phyloP scores from a whole-genome alignment of 2,888 invertebrate species.

The Molanna angustata region DNA sequence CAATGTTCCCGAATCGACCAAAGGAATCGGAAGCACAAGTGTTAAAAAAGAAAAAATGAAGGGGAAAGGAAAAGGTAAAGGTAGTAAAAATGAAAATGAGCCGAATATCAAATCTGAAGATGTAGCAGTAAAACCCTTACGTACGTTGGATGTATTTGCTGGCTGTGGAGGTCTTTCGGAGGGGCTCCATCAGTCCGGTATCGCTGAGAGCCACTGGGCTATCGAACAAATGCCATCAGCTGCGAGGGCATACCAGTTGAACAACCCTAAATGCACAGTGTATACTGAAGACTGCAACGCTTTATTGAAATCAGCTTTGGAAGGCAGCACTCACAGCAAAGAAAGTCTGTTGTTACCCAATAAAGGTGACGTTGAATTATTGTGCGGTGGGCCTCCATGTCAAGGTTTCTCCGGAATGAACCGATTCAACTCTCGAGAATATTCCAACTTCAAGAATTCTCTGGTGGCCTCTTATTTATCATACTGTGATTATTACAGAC shows the following conservation, averaged over 20 bases:
- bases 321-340: constrained; percentile 53
- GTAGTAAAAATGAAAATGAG: constrained; percentile 42
- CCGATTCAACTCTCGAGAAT: constrained; percentile 78
- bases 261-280: constrained; percentile 70
- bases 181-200: constrained; percentile 66
- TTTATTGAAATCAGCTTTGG: constrained; percentile 65
- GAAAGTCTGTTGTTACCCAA: constrained; percentile 61
- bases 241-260: constrained; percentile 74
- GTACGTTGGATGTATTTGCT: constrained; percentile 78
- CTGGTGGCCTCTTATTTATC: constrained; percentile 78
- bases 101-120: constrained; percentile 38
- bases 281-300: constrained; percentile 82
- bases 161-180: constrained; percentile 83
- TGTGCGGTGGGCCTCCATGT: constrained; percentile 86
- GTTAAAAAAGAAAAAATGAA: constrained; percentile 52
- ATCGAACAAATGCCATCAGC: constrained; percentile 76
- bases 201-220: constrained; percentile 74
- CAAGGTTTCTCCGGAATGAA: constrained; percentile 92
- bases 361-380: constrained; percentile 77
- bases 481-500: constrained; percentile 82
- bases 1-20: constrained; percentile 62
- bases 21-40: constrained; percentile 56
- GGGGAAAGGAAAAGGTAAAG: constrained; percentile 66
- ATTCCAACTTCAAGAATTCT: constrained; percentile 83
- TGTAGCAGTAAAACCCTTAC: constrained; percentile 51